A percentile compares a stretch with the other conserved stretches of the same genome.
Conservation (phyloP, 2,797 vertebrate species). For the Sebastes vulpes region DNA sequence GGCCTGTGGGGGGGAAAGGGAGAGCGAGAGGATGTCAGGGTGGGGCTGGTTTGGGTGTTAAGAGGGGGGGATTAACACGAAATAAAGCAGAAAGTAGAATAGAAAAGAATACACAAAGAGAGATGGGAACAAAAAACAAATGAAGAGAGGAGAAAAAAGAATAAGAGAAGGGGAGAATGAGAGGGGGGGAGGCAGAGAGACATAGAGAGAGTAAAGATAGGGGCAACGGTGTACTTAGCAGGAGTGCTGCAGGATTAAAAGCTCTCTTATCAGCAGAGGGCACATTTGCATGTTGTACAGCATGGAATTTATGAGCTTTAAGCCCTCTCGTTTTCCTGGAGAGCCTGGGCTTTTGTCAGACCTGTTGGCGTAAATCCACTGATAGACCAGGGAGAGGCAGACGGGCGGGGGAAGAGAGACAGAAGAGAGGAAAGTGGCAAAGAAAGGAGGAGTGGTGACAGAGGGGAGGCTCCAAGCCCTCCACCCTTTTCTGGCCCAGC, state of each 20-base stretch:
- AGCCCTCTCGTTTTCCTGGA: constrained; percentile 83
- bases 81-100: background rate
- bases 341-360: constrained; percentile 77
- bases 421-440: background rate
- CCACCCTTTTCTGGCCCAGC: background rate
- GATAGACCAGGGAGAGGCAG: constrained; percentile 57
- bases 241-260: constrained; percentile 84
- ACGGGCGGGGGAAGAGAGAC: background rate
- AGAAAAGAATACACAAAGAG: background rate
- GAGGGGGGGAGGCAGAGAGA: constrained; percentile 44
- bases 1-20: constrained; percentile 85
- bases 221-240: constrained; percentile 75
- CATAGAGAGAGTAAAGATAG: constrained; percentile 70
- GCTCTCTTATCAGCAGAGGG: constrained; percentile 85
- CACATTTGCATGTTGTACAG: constrained; percentile 87
- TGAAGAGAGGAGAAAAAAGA: background rate
- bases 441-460: constrained; percentile 8
- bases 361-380: constrained; percentile 80
- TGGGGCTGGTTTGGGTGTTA: background rate
- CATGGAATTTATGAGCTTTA: constrained; percentile 84
- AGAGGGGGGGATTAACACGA: background rate
- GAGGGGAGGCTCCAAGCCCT: background rate
- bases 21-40: constrained; percentile 17
- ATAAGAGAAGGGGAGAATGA: constrained; percentile 22
- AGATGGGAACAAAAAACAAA: constrained; percentile 25